Evolutionary conservation across 2,113 vertebrate species (phyloP).

Genomic region (Erinaceus europaeus): DNA sequence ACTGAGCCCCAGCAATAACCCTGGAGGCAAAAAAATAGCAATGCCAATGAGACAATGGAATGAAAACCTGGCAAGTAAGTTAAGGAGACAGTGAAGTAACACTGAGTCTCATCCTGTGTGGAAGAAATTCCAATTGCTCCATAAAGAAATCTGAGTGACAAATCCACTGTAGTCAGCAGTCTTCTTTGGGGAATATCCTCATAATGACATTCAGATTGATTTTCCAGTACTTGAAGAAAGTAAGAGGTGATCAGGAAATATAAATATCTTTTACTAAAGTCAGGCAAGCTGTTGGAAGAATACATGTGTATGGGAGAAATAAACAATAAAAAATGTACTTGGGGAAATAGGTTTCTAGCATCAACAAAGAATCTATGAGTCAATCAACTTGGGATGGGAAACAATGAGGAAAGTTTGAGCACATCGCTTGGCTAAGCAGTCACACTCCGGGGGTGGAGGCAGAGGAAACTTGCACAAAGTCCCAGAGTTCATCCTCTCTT

Average conservation of each 20-base stretch:
- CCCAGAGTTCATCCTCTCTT: background rate
- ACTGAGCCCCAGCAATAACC: too few species aligned
- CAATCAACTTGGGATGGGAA: background rate
- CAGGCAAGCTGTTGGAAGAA: conserved; percentile 1
- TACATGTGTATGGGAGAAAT: background rate
- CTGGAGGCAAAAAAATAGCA: too few species aligned
- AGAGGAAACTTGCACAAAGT: background rate
- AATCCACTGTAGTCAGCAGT: background rate
- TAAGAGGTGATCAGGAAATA: conserved; percentile 44
- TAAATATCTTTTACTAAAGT: conserved; percentile 51
- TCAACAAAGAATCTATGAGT: background rate
- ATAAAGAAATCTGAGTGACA: conserved; percentile 31
- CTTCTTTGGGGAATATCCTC: conserved; percentile 35
- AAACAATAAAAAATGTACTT: conserved; percentile 28
- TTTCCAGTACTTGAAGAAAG: conserved; percentile 38
- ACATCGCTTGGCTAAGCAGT: background rate
- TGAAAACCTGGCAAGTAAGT: conserved; percentile 17
- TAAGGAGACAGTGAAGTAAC: background rate
- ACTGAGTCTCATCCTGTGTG: background rate
- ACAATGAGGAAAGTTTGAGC: background rate
- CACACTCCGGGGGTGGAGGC: background rate
- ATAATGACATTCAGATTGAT: conserved; percentile 38
- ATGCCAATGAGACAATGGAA: conserved; percentile 72
- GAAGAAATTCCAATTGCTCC: conserved; percentile 26
- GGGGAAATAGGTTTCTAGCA: background rate